Base-by-base conservation (phyloP, 1,140 invertebrate species). In the Tetramorium parvispinum region DNA sequence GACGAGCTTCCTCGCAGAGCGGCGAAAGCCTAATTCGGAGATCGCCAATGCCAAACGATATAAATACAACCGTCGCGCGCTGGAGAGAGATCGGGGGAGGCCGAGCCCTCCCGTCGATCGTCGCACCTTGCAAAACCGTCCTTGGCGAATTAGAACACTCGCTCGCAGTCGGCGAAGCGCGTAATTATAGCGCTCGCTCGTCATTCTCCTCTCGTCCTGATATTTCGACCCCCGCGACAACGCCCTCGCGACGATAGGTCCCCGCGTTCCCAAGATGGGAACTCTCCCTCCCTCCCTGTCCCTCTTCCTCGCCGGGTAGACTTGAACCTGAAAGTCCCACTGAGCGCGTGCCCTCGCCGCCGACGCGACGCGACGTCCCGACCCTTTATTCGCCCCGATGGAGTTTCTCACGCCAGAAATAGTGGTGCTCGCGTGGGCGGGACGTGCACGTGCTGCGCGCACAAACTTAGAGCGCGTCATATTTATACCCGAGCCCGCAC, bases 81-180 rank as follows among this genome's bases (percentile, higher is more conserved):
- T 32, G 32, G 32, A 32, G 32, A 32, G 32, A 32, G 32, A 32
- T 32, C 32, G 32, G 32, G 27, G n/a, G 11, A 53, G 49, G 51
- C 65, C 21, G n/a, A 53, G 78, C 78, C 49, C 43, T 24, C 63
- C 78, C 78, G 51, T 82, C 78, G 73, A 78, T 89, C 46, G 75
- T 89, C 75, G 37, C 59, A 79, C 81, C 77, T 85, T 71, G 53
- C 59, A 53, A 55, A 82, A 68, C 76, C 79, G 81, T 76, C 93
- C 93, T 93, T 93, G 92, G 85, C 51, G 77, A 93, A 93, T 91
- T 92, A 89, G 87, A 93, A 92, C 90, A 91, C 92, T 93, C 92
- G 92, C 65, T 65, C 71, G 63, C 37, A 13, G 32, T 32, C 32
- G 3, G 24, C 63, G 49, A 32, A 32, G 51, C 46, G 40, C 43